Evolutionary conservation across 2,888 invertebrate species (phyloP), one percentile per base, ranked within the genome.

Genomic region (Atherix ibis): DNA sequence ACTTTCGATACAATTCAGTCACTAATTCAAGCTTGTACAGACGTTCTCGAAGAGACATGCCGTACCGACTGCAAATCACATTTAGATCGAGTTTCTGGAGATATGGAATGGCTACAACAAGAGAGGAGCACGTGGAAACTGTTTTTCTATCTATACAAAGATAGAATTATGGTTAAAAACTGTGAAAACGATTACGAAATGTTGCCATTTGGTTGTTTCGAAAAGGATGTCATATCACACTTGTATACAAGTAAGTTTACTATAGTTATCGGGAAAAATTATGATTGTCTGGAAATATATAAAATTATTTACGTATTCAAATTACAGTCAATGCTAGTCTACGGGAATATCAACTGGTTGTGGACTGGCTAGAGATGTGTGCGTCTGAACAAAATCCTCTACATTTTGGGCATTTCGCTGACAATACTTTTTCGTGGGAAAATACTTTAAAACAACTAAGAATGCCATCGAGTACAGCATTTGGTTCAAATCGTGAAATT

Each of bases 81-180:
- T 43, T 31, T 39, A 38, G 15, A 40, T 45, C 35, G 34, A 39
- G 2, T 16, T 42, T 29, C 6, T 32, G 13, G 44, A 18, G 52
- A 49, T 26, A 18, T 64, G 30, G 52, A 61, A 43, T 76, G 73
- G 73, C 50, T 92, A 24, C 76, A 79, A 40, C 76, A 79, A 48
- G 94, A 94, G 54, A 71, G 81, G 19, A 82, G 85, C 49, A 89
- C 85, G 1, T 94, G 92, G 92, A 72, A 83, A 45, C 65, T 94
- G 16, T 52, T 92, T 4, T 73, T 76, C 46, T 80, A 80, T 40
- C 61, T 94, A 10, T 89, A 82, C 58, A 73, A 79, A 43, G 88
- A 92, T 60, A 72, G 88, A 17, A 62, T 83, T 31, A 62, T 65
- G 39, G 50, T 56, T 17, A 52, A 59, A 36, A 49, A 50, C 27